A percentile compares a stretch with the other conserved stretches of the same genome.
These are phyloP conservation scores for Ellobius talpinus DNA, from an alignment of 2,113 vertebrate genomes.

Conservation along the genomic window DNA sequence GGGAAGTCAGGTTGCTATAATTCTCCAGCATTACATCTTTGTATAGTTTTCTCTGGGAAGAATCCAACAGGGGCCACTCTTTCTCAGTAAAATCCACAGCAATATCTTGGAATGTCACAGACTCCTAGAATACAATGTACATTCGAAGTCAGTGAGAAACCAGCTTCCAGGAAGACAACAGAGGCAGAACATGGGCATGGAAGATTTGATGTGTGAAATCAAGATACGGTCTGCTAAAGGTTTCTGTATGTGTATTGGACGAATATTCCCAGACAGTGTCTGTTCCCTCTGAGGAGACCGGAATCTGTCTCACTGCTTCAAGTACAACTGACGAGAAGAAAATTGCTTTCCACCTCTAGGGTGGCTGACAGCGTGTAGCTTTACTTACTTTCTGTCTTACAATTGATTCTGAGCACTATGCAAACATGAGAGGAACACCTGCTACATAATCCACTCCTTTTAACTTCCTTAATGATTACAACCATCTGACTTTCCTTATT, in stretches of 20 bases:
- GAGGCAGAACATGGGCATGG: background rate
- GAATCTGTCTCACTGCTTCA: background rate
- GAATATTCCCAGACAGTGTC: background rate
- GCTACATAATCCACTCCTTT: background rate
- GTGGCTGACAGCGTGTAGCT: background rate
- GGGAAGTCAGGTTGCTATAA: slow-evolving; percentile 76
- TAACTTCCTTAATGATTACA: background rate
- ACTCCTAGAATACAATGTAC: slow-evolving; percentile 63
- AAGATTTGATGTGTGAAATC: background rate
- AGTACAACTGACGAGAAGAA: background rate
- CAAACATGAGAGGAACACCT: background rate
- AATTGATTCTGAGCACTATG: background rate
- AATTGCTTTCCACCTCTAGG: background rate
- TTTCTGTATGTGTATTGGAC: background rate
- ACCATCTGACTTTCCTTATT: background rate
- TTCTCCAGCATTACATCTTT: slow-evolving; percentile 83
- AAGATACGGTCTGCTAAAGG: background rate
- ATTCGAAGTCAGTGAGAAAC: background rate
- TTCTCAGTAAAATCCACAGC: slow-evolving; percentile 82
- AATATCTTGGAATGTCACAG: slow-evolving; percentile 79
- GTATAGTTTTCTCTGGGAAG: slow-evolving; percentile 77
- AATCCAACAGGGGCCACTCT: slow-evolving; percentile 80
- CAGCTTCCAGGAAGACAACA: background rate
- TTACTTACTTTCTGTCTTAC: background rate
- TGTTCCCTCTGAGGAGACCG: background rate